Conservation (phyloP, 2,113 vertebrate genomes). For the Halcyon malimbica region DNA sequence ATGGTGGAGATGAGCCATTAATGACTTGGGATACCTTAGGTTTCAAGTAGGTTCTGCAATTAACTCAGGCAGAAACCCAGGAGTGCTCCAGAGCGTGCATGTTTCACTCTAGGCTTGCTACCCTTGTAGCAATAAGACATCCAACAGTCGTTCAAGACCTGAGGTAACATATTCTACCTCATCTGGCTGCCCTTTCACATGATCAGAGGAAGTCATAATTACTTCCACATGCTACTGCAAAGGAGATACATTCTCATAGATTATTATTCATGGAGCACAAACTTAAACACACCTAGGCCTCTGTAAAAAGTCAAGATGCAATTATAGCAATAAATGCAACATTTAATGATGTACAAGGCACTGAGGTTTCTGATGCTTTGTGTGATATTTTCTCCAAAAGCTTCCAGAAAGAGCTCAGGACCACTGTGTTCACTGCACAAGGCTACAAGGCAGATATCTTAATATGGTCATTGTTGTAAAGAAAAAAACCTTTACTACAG, state of each 20-base stretch:
- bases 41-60: background rate
- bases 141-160: background rate
- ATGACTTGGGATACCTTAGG: rapidly evolving
- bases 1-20: rapidly evolving
- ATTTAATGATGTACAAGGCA: background rate
- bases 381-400: background rate
- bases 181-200: background rate
- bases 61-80: background rate
- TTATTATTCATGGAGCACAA: background rate
- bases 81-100: background rate
- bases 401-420: background rate
- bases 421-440: background rate
- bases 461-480: background rate
- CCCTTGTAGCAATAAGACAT: background rate
- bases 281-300: background rate
- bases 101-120: background rate
- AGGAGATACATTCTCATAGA: background rate
- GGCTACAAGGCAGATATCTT: background rate
- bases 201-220: background rate
- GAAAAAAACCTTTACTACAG: background rate
- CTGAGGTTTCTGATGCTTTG: background rate
- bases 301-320: background rate
- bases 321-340: background rate
- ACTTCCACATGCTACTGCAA: background rate
- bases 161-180: background rate